Evolutionary conservation across 2,888 invertebrate species (phyloP), one percentile per base, ranked within the genome.

Genomic region (Stenichneumon culpator): DNA sequence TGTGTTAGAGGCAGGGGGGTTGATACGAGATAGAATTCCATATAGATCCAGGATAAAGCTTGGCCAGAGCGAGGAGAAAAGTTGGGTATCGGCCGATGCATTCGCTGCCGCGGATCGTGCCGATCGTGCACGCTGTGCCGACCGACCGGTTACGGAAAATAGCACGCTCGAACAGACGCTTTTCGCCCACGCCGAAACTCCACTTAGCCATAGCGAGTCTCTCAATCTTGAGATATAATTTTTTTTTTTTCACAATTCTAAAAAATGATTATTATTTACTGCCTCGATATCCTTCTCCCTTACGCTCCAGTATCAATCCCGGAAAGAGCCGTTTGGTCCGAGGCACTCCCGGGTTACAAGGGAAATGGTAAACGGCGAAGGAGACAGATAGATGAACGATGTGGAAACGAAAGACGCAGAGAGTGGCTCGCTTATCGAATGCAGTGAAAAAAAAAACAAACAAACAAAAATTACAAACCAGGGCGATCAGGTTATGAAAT

Each of bases 111-210:
- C 32, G 68, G 78, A 81, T 81, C 81, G 67, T 19, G 74, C 75
- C 75, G 73, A 78, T 81, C 84, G 73, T 60, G 78, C 47, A 32
- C 57, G 19, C 57, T 50, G 32, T 28, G n/a, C 63, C 4, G 22
- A 11, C 28, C 74, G 84, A 84, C 84, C 79, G 82, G 82, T 84
- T 82, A 70, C 79, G 67, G 84, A 82, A 82, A 84, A 84, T 82
- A 74, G 74, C 32, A 79, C 74, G 78, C 54, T 84, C 78, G 73
- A 77, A n/a, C 63, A 79, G 67, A 70, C 69, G 79, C 74, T 75
- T 84, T 84, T 82, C 82, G 84, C 84, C 84, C 84, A 84, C 84
- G 79, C 79, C 84, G 79, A 84, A 84, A 82, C 74, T 84, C 82
- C 84, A 84, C 82, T 84, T 75, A 84, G 67, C 69, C 74, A 72